Conservation (phyloP, 2,113 vertebrate species). For the Bostrychus sinensis region DNA sequence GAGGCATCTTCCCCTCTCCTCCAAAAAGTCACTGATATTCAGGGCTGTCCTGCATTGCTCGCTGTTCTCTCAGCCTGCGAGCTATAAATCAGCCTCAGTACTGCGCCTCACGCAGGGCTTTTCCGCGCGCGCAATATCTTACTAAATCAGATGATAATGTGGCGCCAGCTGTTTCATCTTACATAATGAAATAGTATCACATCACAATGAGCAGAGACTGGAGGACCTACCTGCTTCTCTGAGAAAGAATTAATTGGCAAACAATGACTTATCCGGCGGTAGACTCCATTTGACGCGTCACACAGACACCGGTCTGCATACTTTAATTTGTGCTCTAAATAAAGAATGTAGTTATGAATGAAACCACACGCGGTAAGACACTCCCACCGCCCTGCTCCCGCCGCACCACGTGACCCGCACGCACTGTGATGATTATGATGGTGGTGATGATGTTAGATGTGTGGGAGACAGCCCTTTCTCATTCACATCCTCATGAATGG, state of each 20-base stretch:
- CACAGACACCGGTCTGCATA: slow-evolving; percentile 65
- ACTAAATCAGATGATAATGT: slow-evolving; percentile 19
- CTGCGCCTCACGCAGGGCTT: slow-evolving; percentile 10
- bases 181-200: slow-evolving; percentile 53
- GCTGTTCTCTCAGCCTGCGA: slow-evolving; percentile 50
- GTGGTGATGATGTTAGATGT: slow-evolving; percentile 51
- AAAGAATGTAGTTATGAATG: slow-evolving; percentile 83
- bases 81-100: slow-evolving; percentile 30
- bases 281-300: slow-evolving; percentile 59
- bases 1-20: slow-evolving; percentile 49
- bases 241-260: neutral
- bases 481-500: slow-evolving; percentile 60
- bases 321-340: slow-evolving; percentile 75
- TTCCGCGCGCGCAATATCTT: slow-evolving; percentile 7
- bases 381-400: slow-evolving; percentile 76
- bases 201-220: neutral
- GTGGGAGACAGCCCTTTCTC: slow-evolving; percentile 40
- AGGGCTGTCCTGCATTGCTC: slow-evolving; percentile 53
- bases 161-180: slow-evolving; percentile 32
- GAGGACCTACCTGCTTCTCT: slow-evolving; percentile 4
- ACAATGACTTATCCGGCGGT: slow-evolving; percentile 69
- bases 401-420: slow-evolving; percentile 64
- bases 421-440: slow-evolving; percentile 42
- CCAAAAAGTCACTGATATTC: slow-evolving; percentile 44
- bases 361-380: slow-evolving; percentile 76